Conservation (phyloP, 2,888 invertebrate species). For the Hirtodrosophila confusa region DNA sequence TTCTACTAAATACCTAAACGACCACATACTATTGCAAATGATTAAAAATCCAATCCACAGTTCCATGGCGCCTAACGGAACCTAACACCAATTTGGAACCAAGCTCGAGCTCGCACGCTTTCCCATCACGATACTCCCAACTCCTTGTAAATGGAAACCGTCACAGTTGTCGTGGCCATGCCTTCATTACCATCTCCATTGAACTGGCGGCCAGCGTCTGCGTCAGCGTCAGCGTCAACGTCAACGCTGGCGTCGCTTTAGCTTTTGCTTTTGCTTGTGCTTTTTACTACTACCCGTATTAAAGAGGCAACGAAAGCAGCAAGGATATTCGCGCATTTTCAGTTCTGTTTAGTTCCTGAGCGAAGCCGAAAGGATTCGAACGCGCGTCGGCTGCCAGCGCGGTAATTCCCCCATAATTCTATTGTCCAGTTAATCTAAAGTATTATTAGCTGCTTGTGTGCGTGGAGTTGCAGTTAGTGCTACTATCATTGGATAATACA, state of each 20-base stretch:
- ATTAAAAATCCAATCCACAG: conserved; percentile 58
- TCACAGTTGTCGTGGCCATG: conserved; percentile 65
- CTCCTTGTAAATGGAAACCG: conserved; percentile 75
- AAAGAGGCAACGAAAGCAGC: conserved; percentile 66
- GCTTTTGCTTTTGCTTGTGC: conserved; percentile 18
- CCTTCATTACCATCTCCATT: conserved; percentile 1
- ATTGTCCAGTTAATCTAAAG: conserved; percentile 12
- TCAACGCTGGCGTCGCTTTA: conserved; percentile 35
- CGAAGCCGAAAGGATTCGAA: conserved; percentile 83
- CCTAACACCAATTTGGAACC: conserved; percentile 73
- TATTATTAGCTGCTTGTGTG: not conserved
- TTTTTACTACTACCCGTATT: conserved; percentile 33
- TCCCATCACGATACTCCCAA: conserved; percentile 48
- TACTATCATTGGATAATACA: not conserved
- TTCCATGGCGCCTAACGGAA: conserved; percentile 68
- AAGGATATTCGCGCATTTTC: conserved; percentile 79
- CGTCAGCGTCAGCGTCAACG: conserved; percentile 41
- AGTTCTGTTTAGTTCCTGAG: conserved; percentile 81
- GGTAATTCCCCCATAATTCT: conserved; percentile 51
- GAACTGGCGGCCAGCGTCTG: conserved; percentile 40
- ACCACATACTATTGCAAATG: conserved; percentile 45
- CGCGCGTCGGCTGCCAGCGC: conserved; percentile 69
- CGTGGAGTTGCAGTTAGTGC: no score
- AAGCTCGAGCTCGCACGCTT: conserved; percentile 64
- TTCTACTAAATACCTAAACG: conserved; percentile 22